Conservation (phyloP, 2,113 vertebrate genomes). For the Catharus minimus region DNA sequence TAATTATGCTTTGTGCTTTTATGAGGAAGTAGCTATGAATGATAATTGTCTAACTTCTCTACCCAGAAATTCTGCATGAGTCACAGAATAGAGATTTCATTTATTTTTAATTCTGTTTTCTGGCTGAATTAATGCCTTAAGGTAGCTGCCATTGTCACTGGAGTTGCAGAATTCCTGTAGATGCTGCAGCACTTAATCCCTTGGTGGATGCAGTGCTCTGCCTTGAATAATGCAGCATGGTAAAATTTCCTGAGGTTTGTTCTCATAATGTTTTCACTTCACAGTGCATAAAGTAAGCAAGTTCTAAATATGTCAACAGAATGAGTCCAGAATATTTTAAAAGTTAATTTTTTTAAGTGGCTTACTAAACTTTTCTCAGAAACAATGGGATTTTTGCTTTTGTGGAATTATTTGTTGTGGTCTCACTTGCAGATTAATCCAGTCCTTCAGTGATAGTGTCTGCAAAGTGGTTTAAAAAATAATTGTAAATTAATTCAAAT, state of each 20-base stretch:
- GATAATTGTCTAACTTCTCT: not conserved
- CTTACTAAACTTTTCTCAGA: not conserved
- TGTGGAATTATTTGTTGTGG: not conserved
- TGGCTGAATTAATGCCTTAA: slow-evolving; percentile 26
- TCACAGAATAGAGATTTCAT: not conserved
- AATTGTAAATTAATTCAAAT: not conserved
- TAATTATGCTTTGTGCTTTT: not conserved
- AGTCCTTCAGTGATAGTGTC: not conserved
- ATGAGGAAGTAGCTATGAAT: not conserved
- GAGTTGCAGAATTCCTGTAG: not conserved
- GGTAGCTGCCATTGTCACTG: not conserved
- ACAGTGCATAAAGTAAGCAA: not conserved
- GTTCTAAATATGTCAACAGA: not conserved
- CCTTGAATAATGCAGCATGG: not conserved
- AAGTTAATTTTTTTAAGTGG: not conserved
- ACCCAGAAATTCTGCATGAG: not conserved
- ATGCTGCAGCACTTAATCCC: not conserved
- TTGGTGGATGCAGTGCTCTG: not conserved
- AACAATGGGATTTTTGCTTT: not conserved
- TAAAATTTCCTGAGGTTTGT: not conserved
- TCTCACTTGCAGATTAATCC: not conserved
- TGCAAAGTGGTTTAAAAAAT: not conserved
- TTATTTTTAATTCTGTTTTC: slow-evolving; percentile 28
- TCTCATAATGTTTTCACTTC: not conserved
- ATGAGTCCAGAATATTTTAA: not conserved